Percentiles rank a stretch among this genome's conserved stretches.
Evolutionary conservation across 2,888 invertebrate species (phyloP).

Genomic region (Cremastinae sp.): DNA sequence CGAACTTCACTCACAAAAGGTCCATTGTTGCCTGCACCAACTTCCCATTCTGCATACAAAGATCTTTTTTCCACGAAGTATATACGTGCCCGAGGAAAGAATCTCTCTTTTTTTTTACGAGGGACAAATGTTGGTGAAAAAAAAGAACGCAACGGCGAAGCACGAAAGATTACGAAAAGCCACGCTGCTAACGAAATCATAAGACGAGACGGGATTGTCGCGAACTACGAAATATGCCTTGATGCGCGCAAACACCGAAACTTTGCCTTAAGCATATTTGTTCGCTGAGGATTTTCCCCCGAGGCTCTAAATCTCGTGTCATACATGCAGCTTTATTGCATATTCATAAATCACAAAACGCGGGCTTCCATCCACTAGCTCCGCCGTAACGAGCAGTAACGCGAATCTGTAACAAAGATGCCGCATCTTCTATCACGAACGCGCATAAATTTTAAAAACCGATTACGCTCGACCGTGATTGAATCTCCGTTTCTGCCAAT

Average conservation of each 20-base stretch:
- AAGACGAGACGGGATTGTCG: background rate
- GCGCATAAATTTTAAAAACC: background rate
- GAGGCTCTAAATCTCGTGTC: background rate
- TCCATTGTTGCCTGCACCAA: conserved; percentile 63
- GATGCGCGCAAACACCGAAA: too few species aligned
- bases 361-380: background rate
- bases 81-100: background rate
- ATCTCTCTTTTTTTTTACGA: background rate
- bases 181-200: background rate
- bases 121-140: background rate
- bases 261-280: background rate
- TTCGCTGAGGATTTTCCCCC: background rate
- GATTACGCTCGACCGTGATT: too few species aligned
- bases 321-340: conserved; percentile 63
- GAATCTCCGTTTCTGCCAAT: background rate
- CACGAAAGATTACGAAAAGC: background rate
- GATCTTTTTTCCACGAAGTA: background rate
- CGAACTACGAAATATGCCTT: conserved; percentile 3
- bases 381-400: conserved; percentile 9
- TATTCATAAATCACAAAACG: conserved; percentile 61
- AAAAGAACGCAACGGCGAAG: background rate
- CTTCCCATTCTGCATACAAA: conserved; percentile 8
- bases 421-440: background rate
- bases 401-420: background rate
- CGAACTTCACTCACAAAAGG: conserved; percentile 62